A percentile compares a stretch with the other conserved stretches of the same genome.
Conservation (phyloP, 2,888 invertebrate species). For the Dioctria rufipes region DNA sequence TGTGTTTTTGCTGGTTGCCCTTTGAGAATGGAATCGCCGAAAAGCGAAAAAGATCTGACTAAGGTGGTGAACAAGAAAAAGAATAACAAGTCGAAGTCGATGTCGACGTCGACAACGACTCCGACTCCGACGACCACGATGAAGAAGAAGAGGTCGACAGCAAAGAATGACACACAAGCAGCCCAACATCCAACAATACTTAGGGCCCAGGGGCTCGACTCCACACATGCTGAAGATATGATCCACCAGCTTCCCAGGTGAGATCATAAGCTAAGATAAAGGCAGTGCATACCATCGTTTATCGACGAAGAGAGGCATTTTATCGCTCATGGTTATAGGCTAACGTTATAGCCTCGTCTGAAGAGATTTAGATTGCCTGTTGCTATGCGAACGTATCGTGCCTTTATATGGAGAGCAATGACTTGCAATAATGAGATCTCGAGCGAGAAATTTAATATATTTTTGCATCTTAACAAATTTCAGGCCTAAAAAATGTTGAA, state of each 20-base stretch:
- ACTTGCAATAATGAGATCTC: slow-evolving; percentile 37
- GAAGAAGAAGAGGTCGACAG: neutral
- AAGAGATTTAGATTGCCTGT: neutral
- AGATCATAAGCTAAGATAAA: slow-evolving; percentile 50
- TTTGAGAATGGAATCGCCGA: slow-evolving; percentile 45
- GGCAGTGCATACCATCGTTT: slow-evolving; percentile 43
- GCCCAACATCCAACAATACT: neutral
- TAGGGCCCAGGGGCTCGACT: slow-evolving; percentile 27
- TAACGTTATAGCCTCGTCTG: neutral
- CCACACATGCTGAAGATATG: slow-evolving; percentile 23
- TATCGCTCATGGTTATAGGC: slow-evolving; percentile 19
- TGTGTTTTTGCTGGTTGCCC: slow-evolving; percentile 47
- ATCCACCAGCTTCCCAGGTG: slow-evolving; percentile 40
- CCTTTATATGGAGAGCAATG: slow-evolving; percentile 14
- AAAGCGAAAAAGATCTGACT: slow-evolving; percentile 9
- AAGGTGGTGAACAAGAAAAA: neutral
- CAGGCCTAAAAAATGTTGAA: too few relatives aligned
- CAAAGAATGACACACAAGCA: slow-evolving; percentile 40
- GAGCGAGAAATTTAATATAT: neutral
- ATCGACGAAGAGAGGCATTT: slow-evolving; percentile 40
- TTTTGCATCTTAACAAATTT: slow-evolving; percentile 37
- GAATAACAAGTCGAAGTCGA: too few relatives aligned
- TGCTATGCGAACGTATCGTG: slow-evolving; percentile 32
- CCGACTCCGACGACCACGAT: too few relatives aligned
- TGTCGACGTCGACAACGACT: too few relatives aligned